Evolutionary conservation across 2,888 invertebrate species (phyloP), one percentile per base, ranked within the genome.

Genomic region (Oscheius sp.): DNA sequence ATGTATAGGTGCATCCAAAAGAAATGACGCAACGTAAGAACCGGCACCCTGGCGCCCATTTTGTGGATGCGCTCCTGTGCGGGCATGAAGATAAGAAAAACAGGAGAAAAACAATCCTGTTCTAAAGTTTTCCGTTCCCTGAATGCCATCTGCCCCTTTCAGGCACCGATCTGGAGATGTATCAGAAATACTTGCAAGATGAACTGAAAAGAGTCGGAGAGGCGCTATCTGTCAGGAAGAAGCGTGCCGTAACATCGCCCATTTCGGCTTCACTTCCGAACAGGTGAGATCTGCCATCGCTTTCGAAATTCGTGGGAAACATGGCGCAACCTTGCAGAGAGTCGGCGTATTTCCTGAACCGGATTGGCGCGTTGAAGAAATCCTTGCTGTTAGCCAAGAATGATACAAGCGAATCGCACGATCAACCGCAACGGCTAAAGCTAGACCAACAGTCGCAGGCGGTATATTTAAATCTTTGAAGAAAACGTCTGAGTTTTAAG

Each of bases 241-340:
- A 78, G 70, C 55, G 81, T 48, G 68, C 75, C n/a, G 71, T 76
- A n/a, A 55, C 55, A 9, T 81, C 81, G 2, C 82, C 84, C 4
- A 79, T 82, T 70, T 82, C 82, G 57, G 76, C 84, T n/a, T 82
- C 83, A 35, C 70, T 84, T 48, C 84, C 84, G 13, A 79, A 84
- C 76, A 70, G 81, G 80, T 80, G 53, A 53, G 50, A 48, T 58
- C 53, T 35, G n/a, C 68, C 21, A 63, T 29, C 29, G 35, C n/a
- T 42, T 37, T 13, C n/a, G 35, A 33, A 32, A 55, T 35, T n/a
- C 37, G n/a, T 55, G 42, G 42, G 42, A 42, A 42, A 42, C 42
- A 42, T 7, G 42, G 7, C 42, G 42, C 42, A 42, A 5, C 42
- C 47, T 55, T 76, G 72, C 63, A 75, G 80, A 59, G 81, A 85